Evolutionary conservation across 2,113 vertebrate species (phyloP), one percentile per base, ranked within the genome.

Genomic region (Chaenocephalus aceratus): DNA sequence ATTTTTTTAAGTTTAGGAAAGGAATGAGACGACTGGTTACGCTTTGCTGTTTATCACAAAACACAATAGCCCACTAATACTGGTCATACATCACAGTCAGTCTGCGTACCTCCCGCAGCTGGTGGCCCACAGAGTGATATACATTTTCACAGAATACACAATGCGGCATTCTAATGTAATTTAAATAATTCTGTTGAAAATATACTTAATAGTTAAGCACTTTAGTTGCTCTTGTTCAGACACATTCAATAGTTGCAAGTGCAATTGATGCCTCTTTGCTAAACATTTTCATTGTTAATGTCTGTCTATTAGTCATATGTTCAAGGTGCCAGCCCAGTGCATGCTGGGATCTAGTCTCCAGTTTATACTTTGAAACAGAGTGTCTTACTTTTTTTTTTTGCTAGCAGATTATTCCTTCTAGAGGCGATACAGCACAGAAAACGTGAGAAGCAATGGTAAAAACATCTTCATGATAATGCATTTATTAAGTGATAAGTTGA

Each of bases 51-150:
- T 77, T 79, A 74, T 77, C 72, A 68, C 48, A 80, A 88, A 85
- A 77, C 61, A 83, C 61, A 89, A 70, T 68, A 56, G 54, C 60
- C 48, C 30, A 23, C 48, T 77, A 77, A 80, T 75, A 44, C 45
- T 60, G 53, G 84, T 68, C 58, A 90, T 88, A 66, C 53, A 90
- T 90, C 86, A 87, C 76, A 61, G 66, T 89, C 85, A 66, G 58
- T 44, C 49, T 76, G 41, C 53, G 61, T 34, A 72, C 6, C 51
- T 34, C 36, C 49, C 82, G 70, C 67, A 88, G 80, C 86, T 68
- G 83, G 51, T 79, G 81, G 82, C 60, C 75, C 12, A 30, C 23
- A 2, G 53, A 63, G 58, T 49, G 69, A 59, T 64, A 71, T 59
- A 80, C 77, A 36, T 44, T 10, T 60, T 49, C 45, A 81, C 54